These are phyloP conservation scores for Pandemis heparana DNA, from an alignment of 2,888 invertebrate genomes.

Conservation along the genomic window DNA sequence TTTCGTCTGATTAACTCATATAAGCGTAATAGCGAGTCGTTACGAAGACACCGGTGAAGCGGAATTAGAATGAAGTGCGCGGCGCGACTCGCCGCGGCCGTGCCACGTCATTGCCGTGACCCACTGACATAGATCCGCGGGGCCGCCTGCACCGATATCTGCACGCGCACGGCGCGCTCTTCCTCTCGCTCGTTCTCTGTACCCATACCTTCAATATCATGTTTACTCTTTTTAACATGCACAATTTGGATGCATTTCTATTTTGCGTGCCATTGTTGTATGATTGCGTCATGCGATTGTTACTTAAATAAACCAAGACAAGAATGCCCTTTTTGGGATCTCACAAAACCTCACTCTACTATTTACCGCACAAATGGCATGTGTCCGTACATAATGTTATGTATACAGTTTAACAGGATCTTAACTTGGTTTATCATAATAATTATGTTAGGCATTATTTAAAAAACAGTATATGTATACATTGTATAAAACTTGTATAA, in stretches of 20 bases:
- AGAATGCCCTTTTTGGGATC: slow-evolving; percentile 6
- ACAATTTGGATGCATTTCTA: slow-evolving; percentile 41
- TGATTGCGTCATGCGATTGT: slow-evolving; percentile 9
- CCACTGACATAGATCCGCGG: slow-evolving; percentile 89
- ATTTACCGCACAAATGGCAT: not conserved
- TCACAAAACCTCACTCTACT: not conserved
- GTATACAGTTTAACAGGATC: not conserved
- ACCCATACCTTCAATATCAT: slow-evolving; percentile 18
- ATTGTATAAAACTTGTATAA: slow-evolving; percentile 3
- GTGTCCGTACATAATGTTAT: not conserved
- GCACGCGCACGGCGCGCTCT: slow-evolving; percentile 75
- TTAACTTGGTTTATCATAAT: not conserved
- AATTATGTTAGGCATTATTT: not conserved
- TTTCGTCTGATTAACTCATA: slow-evolving; percentile 54
- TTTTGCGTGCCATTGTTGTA: slow-evolving; percentile 18
- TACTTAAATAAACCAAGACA: slow-evolving; percentile 5
- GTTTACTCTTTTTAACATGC: slow-evolving; percentile 33
- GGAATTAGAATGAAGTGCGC: slow-evolving; percentile 85
- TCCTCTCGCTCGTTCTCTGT: slow-evolving; percentile 52
- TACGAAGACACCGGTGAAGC: slow-evolving; percentile 79
- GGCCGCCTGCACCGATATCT: slow-evolving; percentile 85
- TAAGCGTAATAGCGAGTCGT: slow-evolving; percentile 58
- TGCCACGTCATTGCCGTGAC: slow-evolving; percentile 89
- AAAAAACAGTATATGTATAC: not conserved
- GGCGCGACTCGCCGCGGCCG: slow-evolving; percentile 78